Evolutionary conservation across 2,797 vertebrate species (phyloP).

Genomic region (Oceanodroma leucorhoa): DNA sequence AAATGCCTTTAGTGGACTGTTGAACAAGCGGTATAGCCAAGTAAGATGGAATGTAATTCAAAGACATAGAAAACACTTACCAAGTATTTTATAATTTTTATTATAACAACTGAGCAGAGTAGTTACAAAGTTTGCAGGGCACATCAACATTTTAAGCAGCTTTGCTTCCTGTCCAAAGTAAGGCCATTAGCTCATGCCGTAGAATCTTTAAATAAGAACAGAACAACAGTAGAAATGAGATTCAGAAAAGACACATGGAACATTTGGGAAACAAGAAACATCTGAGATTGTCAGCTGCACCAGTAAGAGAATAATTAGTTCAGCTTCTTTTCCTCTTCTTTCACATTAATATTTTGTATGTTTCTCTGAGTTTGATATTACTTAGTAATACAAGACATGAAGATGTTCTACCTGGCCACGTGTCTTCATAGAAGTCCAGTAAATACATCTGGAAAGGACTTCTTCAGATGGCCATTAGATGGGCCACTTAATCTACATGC

Average conservation of each 20-base stretch:
- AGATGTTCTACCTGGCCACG: background rate
- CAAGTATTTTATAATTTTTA: background rate
- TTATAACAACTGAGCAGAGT: background rate
- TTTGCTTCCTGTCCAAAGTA: background rate
- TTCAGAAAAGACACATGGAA: background rate
- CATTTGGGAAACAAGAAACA: background rate
- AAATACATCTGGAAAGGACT: background rate
- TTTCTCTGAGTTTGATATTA: background rate
- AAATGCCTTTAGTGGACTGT: background rate
- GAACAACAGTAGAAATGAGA: background rate
- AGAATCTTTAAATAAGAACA: background rate
- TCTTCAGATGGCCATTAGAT: background rate
- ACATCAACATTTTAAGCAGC: background rate
- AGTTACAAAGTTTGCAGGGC: background rate
- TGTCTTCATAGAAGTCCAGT: background rate
- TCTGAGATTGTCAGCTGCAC: background rate
- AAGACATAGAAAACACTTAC: background rate
- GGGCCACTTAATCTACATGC: background rate
- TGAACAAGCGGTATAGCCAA: background rate
- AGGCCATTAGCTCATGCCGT: background rate
- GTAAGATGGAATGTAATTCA: background rate
- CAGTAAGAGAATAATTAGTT: background rate
- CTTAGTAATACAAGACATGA: background rate
- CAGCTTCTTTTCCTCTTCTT: background rate
- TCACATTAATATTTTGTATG: background rate